Base-by-base conservation (phyloP, 2,888 invertebrate genomes). In the Dilophus febrilis region DNA sequence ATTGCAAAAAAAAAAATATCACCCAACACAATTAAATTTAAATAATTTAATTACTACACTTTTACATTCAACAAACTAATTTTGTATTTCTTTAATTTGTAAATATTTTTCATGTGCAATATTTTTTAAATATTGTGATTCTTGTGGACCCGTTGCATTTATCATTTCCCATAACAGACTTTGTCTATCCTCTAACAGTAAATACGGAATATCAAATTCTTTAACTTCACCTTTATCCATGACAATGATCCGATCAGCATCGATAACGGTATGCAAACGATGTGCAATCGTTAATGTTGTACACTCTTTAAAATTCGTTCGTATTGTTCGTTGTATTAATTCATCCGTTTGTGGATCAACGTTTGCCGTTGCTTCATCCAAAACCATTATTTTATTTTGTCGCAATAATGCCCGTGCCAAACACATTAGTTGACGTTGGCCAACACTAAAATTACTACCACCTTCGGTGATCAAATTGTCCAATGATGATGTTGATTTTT, bases 201-300 rank as follows among this genome's bases (percentile, higher is more conserved):
- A 48, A 48, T 68, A 59, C 1, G 80, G 78, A 44, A 68, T 65
- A 48, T 73, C 74, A 51, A 71, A 74, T 58, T 77, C 77, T 39
- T 71, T 72, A 46, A 82, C 67, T n/a, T 64, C 58, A 2, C 87
- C 87, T 14, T 71, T 66, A 52, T 82, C 78, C 72, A 87, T 75
- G 5, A 86, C 84, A 56, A 85, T 65, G 19, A 85, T 75, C 44
- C 75, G 69, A 59, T 85, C 82, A 1, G 81, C 82, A 60, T 87
- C 85, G 74, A 87, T 85, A 49, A 87, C 79, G 7, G 86, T 87
- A 57, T 86, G 75, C 13, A 88, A 67, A 34, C 87, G 68, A 60
- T 87, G 86, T 12, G 87, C 86, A 33, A 87, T 82, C 1, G 85
- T 86, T 32, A 87, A 59, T 12, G 87, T 85, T 0, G 85, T 85